phyloP scores from a whole-genome alignment of 2,113 vertebrate species.

The Calyptommatus sinebrachiatus region DNA sequence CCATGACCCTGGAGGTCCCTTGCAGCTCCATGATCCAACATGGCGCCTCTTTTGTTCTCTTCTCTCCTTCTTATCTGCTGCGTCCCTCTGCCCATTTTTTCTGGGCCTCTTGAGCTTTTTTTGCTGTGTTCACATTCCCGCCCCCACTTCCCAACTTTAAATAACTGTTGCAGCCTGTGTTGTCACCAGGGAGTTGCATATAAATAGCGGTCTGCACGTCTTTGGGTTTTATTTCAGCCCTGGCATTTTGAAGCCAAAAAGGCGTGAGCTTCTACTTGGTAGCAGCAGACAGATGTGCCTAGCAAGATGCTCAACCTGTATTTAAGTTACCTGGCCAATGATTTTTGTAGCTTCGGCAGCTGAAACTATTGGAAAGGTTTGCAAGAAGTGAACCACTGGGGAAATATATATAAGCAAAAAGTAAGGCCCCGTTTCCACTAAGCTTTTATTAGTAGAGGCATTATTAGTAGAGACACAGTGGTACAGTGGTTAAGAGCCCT shows the following conservation, averaged over 20 bases:
- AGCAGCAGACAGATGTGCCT: neutral
- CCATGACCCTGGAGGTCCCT: no score
- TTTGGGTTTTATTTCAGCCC: constrained; percentile 24
- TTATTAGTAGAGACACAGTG: no score
- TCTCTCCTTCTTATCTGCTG: neutral
- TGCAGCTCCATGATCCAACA: no score
- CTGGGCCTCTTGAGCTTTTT: constrained; percentile 1
- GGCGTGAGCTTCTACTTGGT: neutral
- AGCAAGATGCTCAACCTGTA: neutral
- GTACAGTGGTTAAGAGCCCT: no score
- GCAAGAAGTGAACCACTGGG: neutral
- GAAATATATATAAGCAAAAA: no score
- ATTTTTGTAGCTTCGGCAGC: no score
- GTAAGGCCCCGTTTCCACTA: no score
- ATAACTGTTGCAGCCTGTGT: constrained; percentile 36
- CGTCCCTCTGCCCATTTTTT: no score
- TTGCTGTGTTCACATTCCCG: constrained; percentile 34
- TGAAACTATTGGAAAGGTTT: neutral
- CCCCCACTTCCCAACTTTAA: constrained; percentile 38
- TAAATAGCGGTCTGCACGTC: constrained; percentile 53
- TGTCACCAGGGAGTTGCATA: constrained; percentile 41
- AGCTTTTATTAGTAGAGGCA: no score
- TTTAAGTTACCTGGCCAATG: neutral
- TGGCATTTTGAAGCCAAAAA: neutral
- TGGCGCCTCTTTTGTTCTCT: neutral